Base-by-base conservation (phyloP, 2,888 invertebrate species). In the Caenorhabditis parvicauda region DNA sequence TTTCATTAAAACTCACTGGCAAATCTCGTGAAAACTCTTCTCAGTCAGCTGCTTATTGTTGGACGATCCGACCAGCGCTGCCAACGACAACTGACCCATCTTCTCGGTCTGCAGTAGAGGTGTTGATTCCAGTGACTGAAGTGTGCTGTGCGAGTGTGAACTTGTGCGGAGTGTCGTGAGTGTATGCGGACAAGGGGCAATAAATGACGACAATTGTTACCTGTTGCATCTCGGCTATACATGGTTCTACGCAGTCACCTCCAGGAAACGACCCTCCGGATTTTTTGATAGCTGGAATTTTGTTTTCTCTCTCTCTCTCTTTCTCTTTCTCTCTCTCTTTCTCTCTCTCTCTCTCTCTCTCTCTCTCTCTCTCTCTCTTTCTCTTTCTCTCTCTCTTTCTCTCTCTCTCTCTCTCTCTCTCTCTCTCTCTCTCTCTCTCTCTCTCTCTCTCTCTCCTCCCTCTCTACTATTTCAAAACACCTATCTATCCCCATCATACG, bases 171-270 rank as follows among this genome's bases (percentile, higher is more conserved):
- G 3, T 17, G 14, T 4, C 17, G 28, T n/a, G 38, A 47, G 32
- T 39, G 35, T 45, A 32, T 42, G 28, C 44, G 6, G 3, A 42
- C 42, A 39, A 39, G 19, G 37, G 17, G 3, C 25, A 29, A 29
- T 14, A 55, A 48, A 38, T 38, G 27, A 41, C 24, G 42, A 41
- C 17, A 25, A 12, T 25, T 32, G 38, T 49, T 52, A 72, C 72
- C 67, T 66, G 56, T 45, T 72, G 69, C 69, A 72, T 72, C 45
- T 67, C 67, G 2, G 59, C 63, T 32, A 69, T 72, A 41, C 71
- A 69, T 28, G 69, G 69, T 41, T 72, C 68, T 7, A 69, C 61
- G 42, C 67, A 67, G 48, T 68, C 59, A 21, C 66, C 67, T 3
- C 64, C 67, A 1, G 68, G 67, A 17, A 67, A 35, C n/a, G 46